phyloP scores from a whole-genome alignment of 2,797 vertebrate species.

The Takifugu rubripes region DNA sequence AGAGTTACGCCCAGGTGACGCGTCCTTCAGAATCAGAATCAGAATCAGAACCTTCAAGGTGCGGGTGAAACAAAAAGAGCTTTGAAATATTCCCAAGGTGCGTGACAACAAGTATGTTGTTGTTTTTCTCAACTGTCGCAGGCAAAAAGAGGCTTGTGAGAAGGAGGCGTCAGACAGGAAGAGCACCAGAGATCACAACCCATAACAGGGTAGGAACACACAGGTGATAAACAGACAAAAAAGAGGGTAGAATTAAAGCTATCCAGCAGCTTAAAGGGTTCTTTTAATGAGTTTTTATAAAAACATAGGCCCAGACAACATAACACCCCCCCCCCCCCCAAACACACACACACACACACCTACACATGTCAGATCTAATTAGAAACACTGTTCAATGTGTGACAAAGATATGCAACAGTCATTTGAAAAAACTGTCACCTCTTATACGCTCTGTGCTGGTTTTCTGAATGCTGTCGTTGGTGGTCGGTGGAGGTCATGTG shows the following conservation, averaged over 20 bases:
- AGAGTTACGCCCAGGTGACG: not conserved
- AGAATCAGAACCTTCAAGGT: not conserved
- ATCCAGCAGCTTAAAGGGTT: not conserved
- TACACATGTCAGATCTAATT: too few species aligned
- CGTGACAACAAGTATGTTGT: not conserved
- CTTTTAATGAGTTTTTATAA: not conserved
- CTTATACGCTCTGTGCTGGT: too few species aligned
- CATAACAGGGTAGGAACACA: conserved; percentile 41
- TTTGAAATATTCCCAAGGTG: not conserved
- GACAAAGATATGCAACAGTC: too few species aligned
- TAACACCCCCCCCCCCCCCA: too few species aligned
- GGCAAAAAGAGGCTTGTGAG: conserved; percentile 51
- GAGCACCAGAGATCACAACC: conserved; percentile 34
- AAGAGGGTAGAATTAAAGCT: not conserved
- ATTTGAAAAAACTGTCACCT: too few species aligned
- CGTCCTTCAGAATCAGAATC: too few species aligned
- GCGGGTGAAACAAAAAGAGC: not conserved
- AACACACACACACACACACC: too few species aligned
- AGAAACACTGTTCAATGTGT: too few species aligned
- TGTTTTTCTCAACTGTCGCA: conserved; percentile 30
- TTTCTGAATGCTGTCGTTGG: too few species aligned
- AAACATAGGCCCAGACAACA: not conserved
- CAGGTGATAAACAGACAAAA: not conserved
- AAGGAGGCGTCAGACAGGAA: conserved; percentile 55
- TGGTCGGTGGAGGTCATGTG: too few species aligned